Conservation (phyloP, 2,888 invertebrate species). For the Caenorhabditis wallacei region DNA sequence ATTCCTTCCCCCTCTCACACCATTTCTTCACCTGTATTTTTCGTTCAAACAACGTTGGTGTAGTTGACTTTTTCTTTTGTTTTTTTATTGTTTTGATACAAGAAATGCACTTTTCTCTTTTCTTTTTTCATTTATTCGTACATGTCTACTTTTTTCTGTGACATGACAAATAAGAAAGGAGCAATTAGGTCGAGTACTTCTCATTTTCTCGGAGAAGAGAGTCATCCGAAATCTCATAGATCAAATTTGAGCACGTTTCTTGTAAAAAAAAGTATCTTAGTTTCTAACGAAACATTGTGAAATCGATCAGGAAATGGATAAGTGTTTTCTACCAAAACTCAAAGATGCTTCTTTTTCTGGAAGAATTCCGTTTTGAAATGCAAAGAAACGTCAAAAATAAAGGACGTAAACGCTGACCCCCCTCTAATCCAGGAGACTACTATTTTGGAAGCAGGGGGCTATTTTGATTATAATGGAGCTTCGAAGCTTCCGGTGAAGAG, state of each 20-base stretch:
- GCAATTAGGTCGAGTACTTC: constrained; percentile 22
- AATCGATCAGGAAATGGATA: constrained; percentile 46
- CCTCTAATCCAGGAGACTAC: constrained; percentile 2
- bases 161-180: constrained; percentile 10
- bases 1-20: background rate
- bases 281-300: constrained; percentile 2
- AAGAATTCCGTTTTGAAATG: constrained; percentile 3
- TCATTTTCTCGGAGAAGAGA: no score
- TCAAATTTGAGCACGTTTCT: constrained; percentile 3
- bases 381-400: constrained; percentile 12
- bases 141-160: constrained; percentile 10
- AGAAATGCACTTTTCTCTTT: background rate
- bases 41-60: background rate
- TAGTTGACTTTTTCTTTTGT: background rate
- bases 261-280: no score
- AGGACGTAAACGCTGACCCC: background rate
- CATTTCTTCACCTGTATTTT: constrained; percentile 6
- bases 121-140: constrained; percentile 15
- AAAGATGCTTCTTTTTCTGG: background rate
- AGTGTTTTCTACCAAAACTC: constrained; percentile 3
- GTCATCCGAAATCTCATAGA: constrained; percentile 29
- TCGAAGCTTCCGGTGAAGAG: no score
- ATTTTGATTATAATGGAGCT: background rate
- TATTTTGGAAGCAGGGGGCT: constrained; percentile 1
- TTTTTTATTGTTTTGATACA: background rate